Evolutionary conservation across 2,888 invertebrate species (phyloP).

Genomic region (Hartigia nigra): DNA sequence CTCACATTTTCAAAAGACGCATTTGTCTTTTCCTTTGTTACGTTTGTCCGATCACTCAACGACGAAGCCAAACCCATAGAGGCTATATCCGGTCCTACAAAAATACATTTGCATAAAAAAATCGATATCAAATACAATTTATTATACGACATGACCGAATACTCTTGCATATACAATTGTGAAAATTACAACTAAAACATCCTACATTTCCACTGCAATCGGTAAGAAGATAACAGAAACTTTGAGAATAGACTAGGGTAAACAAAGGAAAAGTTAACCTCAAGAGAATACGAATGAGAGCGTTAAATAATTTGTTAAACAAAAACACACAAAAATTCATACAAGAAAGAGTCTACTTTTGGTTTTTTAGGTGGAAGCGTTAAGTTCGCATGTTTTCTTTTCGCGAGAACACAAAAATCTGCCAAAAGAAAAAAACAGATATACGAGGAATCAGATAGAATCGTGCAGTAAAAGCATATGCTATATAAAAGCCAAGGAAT

Average conservation of each 20-base stretch:
- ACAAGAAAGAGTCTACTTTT: neutral
- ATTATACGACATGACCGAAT: neutral
- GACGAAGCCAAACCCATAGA: constrained; percentile 79
- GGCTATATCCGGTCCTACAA: constrained; percentile 77
- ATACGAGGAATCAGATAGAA: neutral
- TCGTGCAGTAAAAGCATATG: neutral
- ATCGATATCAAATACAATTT: neutral
- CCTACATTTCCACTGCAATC: neutral
- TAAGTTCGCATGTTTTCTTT: neutral
- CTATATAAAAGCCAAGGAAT: neutral
- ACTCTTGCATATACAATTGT: neutral
- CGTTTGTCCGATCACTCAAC: constrained; percentile 64
- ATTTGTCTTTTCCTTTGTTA: constrained; percentile 33
- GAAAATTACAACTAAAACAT: neutral
- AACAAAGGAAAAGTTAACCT: neutral
- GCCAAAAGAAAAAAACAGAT: neutral
- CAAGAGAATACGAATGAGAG: neutral
- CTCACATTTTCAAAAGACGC: constrained; percentile 41
- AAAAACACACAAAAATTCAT: neutral
- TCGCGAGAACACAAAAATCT: neutral
- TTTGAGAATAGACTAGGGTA: neutral
- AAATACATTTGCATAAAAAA: neutral
- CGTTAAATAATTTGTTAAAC: neutral
- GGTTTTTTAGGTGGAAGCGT: neutral
- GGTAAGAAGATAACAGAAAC: constrained; percentile 19